phyloP scores from a whole-genome alignment of 2,797 vertebrate species.

The Gephyroberyx darwinii region DNA sequence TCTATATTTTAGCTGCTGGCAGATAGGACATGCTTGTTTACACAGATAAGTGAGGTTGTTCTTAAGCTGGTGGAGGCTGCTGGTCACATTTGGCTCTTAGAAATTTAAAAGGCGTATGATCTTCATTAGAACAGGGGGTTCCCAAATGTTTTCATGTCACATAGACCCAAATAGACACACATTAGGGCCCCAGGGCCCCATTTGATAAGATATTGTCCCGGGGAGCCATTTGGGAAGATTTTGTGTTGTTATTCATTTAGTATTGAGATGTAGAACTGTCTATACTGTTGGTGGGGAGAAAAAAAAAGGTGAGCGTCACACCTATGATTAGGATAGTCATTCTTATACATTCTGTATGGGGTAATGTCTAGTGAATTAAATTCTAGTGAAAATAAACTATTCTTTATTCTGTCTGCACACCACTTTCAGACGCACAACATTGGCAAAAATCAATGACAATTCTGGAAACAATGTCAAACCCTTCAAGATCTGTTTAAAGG shows the following conservation, averaged over 20 bases:
- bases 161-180: neutral
- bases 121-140: neutral
- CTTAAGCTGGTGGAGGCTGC: slow-evolving; percentile 33
- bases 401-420: too few relatives aligned
- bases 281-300: neutral
- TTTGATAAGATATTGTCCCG: neutral
- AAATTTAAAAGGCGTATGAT: neutral
- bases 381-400: too few relatives aligned
- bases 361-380: too few relatives aligned
- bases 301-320: neutral
- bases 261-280: neutral
- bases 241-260: neutral
- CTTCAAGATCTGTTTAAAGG: too few relatives aligned
- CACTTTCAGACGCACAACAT: too few relatives aligned
- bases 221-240: neutral
- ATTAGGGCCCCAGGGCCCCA: neutral
- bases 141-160: neutral
- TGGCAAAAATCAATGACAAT: too few relatives aligned
- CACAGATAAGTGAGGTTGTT: slow-evolving; percentile 36
- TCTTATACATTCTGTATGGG: neutral
- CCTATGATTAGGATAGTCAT: neutral
- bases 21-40: slow-evolving; percentile 52
- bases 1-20: slow-evolving; percentile 32
- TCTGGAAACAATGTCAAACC: too few relatives aligned
- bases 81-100: slow-evolving; percentile 12